Evolutionary conservation across 2,113 vertebrate species (phyloP).

Genomic region (Pionites leucogaster): DNA sequence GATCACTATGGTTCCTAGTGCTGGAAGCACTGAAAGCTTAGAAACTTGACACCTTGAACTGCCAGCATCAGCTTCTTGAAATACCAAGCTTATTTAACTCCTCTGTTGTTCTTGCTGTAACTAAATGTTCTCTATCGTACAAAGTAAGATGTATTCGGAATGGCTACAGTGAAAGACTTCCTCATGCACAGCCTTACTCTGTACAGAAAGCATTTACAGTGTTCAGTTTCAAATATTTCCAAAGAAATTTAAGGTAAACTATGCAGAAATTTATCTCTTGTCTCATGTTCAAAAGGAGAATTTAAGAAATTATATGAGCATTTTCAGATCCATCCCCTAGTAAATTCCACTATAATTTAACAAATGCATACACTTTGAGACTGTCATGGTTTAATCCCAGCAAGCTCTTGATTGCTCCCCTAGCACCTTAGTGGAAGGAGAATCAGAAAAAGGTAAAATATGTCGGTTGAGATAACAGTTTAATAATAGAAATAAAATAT

Average conservation of each 20-base stretch:
- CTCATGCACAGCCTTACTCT: background rate
- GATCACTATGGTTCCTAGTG: background rate
- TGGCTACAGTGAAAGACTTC: background rate
- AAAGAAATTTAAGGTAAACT: background rate
- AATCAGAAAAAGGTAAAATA: background rate
- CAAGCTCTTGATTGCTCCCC: background rate
- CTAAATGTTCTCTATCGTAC: fast-evolving
- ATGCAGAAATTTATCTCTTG: background rate
- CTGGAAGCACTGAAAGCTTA: background rate
- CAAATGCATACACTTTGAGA: background rate
- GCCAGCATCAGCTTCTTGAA: background rate
- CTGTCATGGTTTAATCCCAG: background rate
- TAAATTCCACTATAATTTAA: background rate
- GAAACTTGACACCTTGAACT: background rate
- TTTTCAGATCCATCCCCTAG: background rate
- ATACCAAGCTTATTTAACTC: background rate
- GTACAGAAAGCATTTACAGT: background rate
- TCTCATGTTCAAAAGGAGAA: background rate
- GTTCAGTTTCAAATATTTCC: background rate
- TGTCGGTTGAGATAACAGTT: background rate
- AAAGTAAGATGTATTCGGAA: background rate
- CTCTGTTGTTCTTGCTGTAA: background rate
- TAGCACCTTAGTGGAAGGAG: background rate
- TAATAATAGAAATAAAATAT: background rate
- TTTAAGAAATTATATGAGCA: background rate